Conservation (phyloP, 2,797 vertebrate species). For the Ctenochaetus hawaiiensis region DNA sequence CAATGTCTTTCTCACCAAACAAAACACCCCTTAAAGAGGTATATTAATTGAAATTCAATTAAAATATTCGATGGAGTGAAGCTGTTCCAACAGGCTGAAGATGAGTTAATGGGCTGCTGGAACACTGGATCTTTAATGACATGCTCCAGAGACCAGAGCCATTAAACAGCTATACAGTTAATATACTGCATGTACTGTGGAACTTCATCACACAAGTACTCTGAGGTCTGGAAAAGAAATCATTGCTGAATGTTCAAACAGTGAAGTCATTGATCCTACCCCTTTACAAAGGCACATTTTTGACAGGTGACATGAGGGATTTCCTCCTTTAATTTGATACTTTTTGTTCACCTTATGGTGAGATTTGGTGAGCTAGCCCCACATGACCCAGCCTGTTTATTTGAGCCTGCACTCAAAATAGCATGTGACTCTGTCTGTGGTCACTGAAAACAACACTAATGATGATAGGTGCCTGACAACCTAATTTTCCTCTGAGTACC, state of each 20-base stretch:
- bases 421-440: too few species aligned
- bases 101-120: conserved; percentile 67
- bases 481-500: too few species aligned
- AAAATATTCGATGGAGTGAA: conserved; percentile 57
- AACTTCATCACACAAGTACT: conserved; percentile 35
- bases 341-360: neutral
- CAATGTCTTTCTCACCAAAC: conserved; percentile 22
- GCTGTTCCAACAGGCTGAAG: conserved; percentile 60
- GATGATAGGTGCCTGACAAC: too few species aligned
- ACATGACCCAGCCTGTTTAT: neutral
- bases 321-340: neutral
- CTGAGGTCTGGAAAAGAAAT: conserved; percentile 3
- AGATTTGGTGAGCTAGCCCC: neutral
- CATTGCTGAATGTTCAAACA: neutral
- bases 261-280: neutral
- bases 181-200: conserved; percentile 29
- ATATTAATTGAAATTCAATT: conserved; percentile 70
- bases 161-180: conserved; percentile 50
- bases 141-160: conserved; percentile 55
- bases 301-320: neutral
- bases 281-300: neutral
- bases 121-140: conserved; percentile 65
- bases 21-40: conserved; percentile 39
- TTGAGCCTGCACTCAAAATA: neutral
- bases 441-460: too few species aligned